Base-by-base conservation (phyloP, 2,113 vertebrate genomes). In the Carollia perspicillata region DNA sequence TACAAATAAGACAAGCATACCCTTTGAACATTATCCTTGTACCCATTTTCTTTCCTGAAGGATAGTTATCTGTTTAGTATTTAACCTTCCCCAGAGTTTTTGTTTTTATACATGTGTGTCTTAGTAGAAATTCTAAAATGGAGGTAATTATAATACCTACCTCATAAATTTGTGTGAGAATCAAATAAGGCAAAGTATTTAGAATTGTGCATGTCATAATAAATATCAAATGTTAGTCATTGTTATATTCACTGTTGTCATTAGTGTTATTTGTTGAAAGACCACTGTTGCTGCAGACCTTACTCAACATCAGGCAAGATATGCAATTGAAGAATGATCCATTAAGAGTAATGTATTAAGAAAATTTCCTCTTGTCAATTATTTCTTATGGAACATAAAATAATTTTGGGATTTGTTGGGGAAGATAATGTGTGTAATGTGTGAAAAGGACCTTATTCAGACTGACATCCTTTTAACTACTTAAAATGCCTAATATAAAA, bases 131-230 rank as follows among this genome's bases (percentile, higher is more conserved):
- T 65, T 84, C 74, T 84, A 74, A 93, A 93, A 68, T 83, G 78
- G 40, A 16, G 60, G 35, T 66, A 65, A 72, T 84, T 85, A 14
- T 78, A 92, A 93, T 77, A 95, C 74, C 96, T 96, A 96, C 84
- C 95, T 97, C 95, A 94, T 49, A 86, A 85, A 94, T 84, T 80
- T 94, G 69, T 88, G 30, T 85, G 68, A 95, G 55, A 42, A 49
- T 88, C 87, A 72, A 86, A 63, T 92, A 55, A 79, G 69, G 71
- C 18, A 80, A 71, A 81, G 5, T 84, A 35, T 44, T 84, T 97
- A 90, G 75, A 93, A 84, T 68, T 55, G 51, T 96, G 35, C 75
- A 89, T 92, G 60, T 65, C 74, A 42, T 80, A 90, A 89, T 93
- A 80, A 95, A 91, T 65, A 71, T 71, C 80, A 40, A 58, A 47